Evolutionary conservation across 2,113 vertebrate species (phyloP).

Genomic region (Oncorhynchus mykiss): DNA sequence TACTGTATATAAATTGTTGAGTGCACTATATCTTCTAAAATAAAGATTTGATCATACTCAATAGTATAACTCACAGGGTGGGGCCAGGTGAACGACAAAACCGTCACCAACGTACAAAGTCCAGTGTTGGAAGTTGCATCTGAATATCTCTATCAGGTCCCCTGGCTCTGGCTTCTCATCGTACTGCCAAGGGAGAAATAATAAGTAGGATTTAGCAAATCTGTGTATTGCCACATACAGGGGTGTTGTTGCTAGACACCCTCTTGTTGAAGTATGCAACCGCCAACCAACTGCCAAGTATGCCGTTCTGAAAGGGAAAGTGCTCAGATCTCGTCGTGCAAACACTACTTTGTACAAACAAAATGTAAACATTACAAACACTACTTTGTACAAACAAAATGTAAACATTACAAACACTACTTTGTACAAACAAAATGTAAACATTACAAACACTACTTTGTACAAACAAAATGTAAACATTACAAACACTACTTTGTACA

Average conservation of each 20-base stretch:
- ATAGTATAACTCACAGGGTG: slow-evolving; percentile 67
- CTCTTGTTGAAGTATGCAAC: not conserved
- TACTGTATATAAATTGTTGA: not conserved
- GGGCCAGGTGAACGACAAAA: slow-evolving; percentile 80
- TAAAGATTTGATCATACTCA: too few relatives aligned
- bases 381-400: not conserved
- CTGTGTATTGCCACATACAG: not conserved
- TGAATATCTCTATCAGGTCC: slow-evolving; percentile 84
- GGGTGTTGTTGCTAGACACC: not conserved
- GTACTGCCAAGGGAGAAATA: slow-evolving; percentile 40
- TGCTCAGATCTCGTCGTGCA: not conserved
- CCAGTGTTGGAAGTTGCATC: slow-evolving; percentile 82
- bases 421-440: not conserved
- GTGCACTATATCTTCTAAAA: not conserved
- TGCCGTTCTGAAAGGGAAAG: not conserved
- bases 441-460: too few relatives aligned
- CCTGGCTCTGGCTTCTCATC: slow-evolving; percentile 73
- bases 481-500: too few relatives aligned
- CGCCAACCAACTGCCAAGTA: not conserved
- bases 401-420: too few relatives aligned
- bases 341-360: too few relatives aligned
- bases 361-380: too few relatives aligned
- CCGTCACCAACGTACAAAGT: slow-evolving; percentile 82
- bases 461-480: not conserved
- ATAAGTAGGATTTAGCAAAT: not conserved